phyloP scores from a whole-genome alignment of 2,797 vertebrate species.

The Leucoraja ocellata region DNA sequence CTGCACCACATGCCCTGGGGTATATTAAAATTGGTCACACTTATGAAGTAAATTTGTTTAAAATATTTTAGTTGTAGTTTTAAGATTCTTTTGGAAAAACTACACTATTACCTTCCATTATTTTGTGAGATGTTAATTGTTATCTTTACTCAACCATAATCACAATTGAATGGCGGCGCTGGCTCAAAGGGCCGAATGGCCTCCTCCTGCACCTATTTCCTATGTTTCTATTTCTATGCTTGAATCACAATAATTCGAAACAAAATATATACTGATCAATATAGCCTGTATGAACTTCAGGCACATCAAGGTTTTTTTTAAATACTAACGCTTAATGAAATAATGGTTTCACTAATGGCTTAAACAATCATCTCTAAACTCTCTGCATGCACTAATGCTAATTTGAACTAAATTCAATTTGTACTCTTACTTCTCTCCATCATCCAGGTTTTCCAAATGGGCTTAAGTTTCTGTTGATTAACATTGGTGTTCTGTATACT shows the following conservation, averaged over 20 bases:
- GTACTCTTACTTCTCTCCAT: not conserved
- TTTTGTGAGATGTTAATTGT: not conserved
- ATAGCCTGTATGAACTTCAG: not conserved
- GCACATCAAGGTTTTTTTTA: not conserved
- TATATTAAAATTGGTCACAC: not conserved
- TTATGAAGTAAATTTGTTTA: not conserved
- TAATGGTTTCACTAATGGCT: not conserved
- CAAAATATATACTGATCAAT: not conserved
- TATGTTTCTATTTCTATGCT: too few species aligned
- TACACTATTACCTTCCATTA: not conserved
- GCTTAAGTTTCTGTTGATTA: not conserved
- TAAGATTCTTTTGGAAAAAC: not conserved
- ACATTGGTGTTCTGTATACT: not conserved
- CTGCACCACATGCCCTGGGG: not conserved
- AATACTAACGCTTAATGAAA: not conserved
- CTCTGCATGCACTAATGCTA: not conserved
- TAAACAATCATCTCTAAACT: not conserved
- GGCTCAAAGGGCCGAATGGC: too few species aligned
- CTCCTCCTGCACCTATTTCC: too few species aligned
- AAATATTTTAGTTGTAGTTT: not conserved
- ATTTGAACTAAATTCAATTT: not conserved
- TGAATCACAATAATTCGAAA: not conserved
- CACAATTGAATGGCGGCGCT: too few species aligned
- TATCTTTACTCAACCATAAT: not conserved
- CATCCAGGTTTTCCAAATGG: not conserved